Evolutionary conservation across 2,113 vertebrate genomes (phyloP), one percentile per base, ranked within the genome.

Genomic region (Elephas maximus): DNA sequence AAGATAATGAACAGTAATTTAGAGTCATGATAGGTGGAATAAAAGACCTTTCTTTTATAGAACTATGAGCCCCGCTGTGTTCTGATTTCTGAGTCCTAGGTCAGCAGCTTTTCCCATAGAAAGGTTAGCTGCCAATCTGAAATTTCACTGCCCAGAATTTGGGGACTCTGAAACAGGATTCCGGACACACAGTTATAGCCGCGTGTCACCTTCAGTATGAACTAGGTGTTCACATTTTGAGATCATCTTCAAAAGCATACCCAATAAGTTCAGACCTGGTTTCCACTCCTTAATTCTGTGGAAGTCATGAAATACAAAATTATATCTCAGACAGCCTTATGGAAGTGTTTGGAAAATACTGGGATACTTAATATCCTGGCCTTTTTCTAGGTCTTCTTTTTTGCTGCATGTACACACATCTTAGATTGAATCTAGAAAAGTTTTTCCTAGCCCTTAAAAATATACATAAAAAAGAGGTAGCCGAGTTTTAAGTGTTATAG

Each of bases 191-290:
- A 30, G 48, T 53, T 24, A 63, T n/a, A 30, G 20, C n/a, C 15
- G 3, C 2, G n/a, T 53, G 33, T 71, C 60, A 63, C n/a, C 83
- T 12, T 44, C 6, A 15, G 21, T 83, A 3, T 37, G 73, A 51
- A 20, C 30, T 8, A 33, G 48, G 96, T 91, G 74, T 98, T 97
- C 86, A 51, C 88, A 87, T 67, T 96, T 96, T 97, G 98, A 57
- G 97, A 57, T 97, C 95, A 48, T 96, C 93, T 96, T 98, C 97
- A 97, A 97, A 98, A 87, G 98, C 97, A 57, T 96, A 98, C 63
- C 90, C 91, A 97, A 97, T 96, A 93, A 98, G 97, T 97, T 98
- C 97, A 88, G 88, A 95, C 89, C 97, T 98, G 62, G 94, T 94
- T 92, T 98, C 97, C 98, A 98, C 12, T 33, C 62, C 51, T 85